A percentile compares a stretch with the other conserved stretches of the same genome.
Evolutionary conservation across 2,113 vertebrate species (phyloP).

Genomic region (Neotoma lepida): DNA sequence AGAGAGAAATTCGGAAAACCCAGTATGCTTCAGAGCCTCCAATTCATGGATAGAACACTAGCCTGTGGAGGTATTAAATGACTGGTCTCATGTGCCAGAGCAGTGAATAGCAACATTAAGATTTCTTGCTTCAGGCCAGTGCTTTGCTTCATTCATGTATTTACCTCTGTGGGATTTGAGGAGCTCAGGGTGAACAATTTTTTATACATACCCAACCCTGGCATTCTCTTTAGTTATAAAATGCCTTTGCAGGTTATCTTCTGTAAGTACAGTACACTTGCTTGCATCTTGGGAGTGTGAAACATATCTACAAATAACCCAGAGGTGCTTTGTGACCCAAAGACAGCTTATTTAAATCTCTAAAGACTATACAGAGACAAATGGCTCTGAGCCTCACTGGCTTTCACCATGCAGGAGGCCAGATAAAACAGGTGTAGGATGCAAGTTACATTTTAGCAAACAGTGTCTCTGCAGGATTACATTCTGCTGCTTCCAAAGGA

Average conservation of each 20-base stretch:
- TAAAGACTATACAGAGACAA: constrained; percentile 30
- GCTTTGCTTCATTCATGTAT: neutral
- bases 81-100: neutral
- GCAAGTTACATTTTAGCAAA: constrained; percentile 64
- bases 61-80: neutral
- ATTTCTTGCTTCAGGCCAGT: neutral
- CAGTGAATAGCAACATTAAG: neutral
- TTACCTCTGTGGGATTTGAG: neutral
- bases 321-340: constrained; percentile 3
- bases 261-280: neutral
- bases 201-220: neutral
- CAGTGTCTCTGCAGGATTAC: constrained; percentile 14
- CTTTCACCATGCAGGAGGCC: neutral
- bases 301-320: constrained; percentile 36
- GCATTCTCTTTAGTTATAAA: neutral
- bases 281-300: neutral
- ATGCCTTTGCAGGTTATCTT: constrained; percentile 1
- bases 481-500: constrained; percentile 3
- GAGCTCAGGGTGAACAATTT: neutral
- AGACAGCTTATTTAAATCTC: neutral
- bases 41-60: neutral
- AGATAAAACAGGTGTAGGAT: constrained; percentile 57
- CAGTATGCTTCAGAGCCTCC: neutral
- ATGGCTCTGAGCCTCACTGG: neutral
- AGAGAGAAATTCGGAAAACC: neutral